Evolutionary conservation across 2,797 vertebrate species (phyloP), one percentile per base, ranked within the genome.

Genomic region (Vultur gryphus): DNA sequence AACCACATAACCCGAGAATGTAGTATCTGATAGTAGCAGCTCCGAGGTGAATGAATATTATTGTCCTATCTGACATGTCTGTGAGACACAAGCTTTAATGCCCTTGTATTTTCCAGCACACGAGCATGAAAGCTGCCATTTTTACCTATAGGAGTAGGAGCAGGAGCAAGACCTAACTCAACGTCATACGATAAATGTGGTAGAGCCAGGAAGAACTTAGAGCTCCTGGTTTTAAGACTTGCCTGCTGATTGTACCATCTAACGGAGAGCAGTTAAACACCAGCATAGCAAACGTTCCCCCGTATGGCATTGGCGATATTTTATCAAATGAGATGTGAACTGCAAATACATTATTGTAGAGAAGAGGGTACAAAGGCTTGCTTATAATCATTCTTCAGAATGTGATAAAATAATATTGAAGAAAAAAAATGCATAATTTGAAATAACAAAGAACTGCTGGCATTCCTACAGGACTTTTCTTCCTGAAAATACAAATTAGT

Each of bases 231-330:
- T 82, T 79, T 35, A 76, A 79, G 70, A 82, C 11, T 49, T 70
- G 21, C 19, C 16, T 66, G 41, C 17, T 29, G n/a, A 61, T 29
- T 23, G 16, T 11, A 41, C 23, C 26, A 33, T 55, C 57, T 84
- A 54, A 77, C 9, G 17, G 51, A 58, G 31, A 52, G 16, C 26
- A 76, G 43, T 51, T 69, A 84, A 82, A 35, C 37, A 78, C 13
- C 54, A 52, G 37, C 35, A 65, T 31, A 84, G n/a, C 13, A 84
- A 78, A 83, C 0, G 0, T 23, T 79, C 8, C 13, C 9, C 33
- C 0, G 0, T 33, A 35, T 23, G 46, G 14, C 43, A 55, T 1
- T 72, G 23, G 39, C 0, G 0, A 28, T 72, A 51, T 58, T 65
- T 77, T 71, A 26, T 52, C 78, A 52, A 41, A 71, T 29, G 31